Conservation (phyloP, 64 coral and sea anemone genomes). For the Montipora foliosa region DNA sequence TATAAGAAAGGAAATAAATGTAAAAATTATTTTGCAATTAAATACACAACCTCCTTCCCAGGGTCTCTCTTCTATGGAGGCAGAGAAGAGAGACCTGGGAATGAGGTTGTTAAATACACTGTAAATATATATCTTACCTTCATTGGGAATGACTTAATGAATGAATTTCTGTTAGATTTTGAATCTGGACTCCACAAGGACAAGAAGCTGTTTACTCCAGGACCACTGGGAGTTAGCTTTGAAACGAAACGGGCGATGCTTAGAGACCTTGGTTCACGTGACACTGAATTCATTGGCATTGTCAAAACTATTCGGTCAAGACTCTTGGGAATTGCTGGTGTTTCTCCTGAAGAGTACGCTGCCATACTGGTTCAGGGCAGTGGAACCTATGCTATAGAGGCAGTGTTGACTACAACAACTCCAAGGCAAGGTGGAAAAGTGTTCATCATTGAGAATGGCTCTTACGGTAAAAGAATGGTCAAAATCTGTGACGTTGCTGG, state of each 20-base stretch:
- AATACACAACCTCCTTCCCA: too few relatives aligned
- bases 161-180: constrained; percentile 6
- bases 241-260: constrained; percentile 95
- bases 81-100: too few relatives aligned
- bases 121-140: too few relatives aligned
- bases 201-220: constrained; percentile 98
- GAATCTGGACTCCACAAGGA: constrained; percentile 71
- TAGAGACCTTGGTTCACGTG: constrained; percentile 94
- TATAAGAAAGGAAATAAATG: too few relatives aligned
- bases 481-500: constrained; percentile 91
- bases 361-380: constrained; percentile 84
- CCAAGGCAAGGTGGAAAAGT: constrained; percentile 83
- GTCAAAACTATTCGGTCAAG: constrained; percentile 86
- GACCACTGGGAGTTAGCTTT: constrained; percentile 80
- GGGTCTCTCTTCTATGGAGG: too few relatives aligned
- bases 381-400: constrained; percentile 90
- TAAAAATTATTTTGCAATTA: too few relatives aligned
- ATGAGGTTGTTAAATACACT: too few relatives aligned
- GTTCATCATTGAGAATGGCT: constrained; percentile 91
- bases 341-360: constrained; percentile 80
- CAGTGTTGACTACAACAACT: constrained; percentile 85
- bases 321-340: constrained; percentile 88
- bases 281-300: constrained; percentile 84
- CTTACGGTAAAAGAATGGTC: constrained; percentile 94
- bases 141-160: too few relatives aligned